A percentile compares a stretch with the other conserved stretches of the same genome.
phyloP scores from a whole-genome alignment of 2,888 invertebrate genomes.

The Tachina lurida region DNA sequence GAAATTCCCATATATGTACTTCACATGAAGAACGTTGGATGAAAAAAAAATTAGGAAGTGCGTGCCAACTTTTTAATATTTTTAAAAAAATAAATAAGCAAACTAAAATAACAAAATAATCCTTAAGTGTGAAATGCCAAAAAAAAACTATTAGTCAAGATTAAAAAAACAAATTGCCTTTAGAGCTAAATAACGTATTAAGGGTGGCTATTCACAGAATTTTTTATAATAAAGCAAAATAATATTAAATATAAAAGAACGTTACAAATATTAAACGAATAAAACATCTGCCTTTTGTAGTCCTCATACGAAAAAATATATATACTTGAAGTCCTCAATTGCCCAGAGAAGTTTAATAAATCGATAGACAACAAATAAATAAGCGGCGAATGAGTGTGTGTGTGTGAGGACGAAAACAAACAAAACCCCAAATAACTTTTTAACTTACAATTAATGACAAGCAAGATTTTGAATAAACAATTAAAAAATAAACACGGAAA shows the following conservation, averaged over 20 bases:
- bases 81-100: constrained; percentile 49
- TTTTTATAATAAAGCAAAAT: constrained; percentile 41
- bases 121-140: constrained; percentile 74
- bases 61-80: constrained; percentile 76
- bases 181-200: constrained; percentile 57
- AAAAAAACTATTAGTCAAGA: constrained; percentile 79
- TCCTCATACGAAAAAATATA: constrained; percentile 17
- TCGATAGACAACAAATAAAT: constrained; percentile 58
- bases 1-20: constrained; percentile 71
- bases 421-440: constrained; percentile 75
- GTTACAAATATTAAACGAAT: constrained; percentile 64
- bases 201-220: constrained; percentile 67
- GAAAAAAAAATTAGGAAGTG: constrained; percentile 77
- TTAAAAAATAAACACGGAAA: constrained; percentile 75
- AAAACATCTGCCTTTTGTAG: constrained; percentile 68
- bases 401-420: constrained; percentile 10
- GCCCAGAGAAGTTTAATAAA: constrained; percentile 63
- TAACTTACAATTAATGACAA: constrained; percentile 78
- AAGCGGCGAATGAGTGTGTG: constrained; percentile 2
- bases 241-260: constrained; percentile 51
- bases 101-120: constrained; percentile 72
- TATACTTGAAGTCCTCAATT: constrained; percentile 28
- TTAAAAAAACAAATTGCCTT: constrained; percentile 73
- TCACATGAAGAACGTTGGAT: constrained; percentile 22
- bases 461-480: constrained; percentile 66